Percentiles rank a stretch among this genome's conserved stretches.
These are phyloP conservation scores for Acipenser ruthenus DNA, from an alignment of 2,797 vertebrate genomes.

Conservation along the genomic window DNA sequence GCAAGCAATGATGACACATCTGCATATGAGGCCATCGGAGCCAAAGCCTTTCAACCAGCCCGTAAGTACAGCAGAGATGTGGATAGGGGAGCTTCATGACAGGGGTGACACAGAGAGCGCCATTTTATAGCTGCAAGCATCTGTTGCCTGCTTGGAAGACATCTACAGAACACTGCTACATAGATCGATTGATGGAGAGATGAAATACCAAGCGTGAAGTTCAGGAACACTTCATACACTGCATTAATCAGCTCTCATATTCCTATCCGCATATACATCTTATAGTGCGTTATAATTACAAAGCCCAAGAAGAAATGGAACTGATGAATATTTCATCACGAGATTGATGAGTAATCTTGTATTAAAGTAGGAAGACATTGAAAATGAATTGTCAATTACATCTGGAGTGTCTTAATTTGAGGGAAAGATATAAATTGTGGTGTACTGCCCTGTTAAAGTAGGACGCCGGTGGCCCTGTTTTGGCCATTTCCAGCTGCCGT, in stretches of 20 bases:
- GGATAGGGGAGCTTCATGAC: conserved; percentile 28
- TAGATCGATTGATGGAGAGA: no score
- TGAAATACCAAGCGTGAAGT: no score
- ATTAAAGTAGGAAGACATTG: conserved; percentile 80
- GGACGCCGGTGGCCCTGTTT: conserved; percentile 25
- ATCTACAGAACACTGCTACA: neutral
- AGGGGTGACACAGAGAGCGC: neutral
- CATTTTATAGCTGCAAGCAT: neutral
- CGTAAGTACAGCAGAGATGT: conserved; percentile 51
- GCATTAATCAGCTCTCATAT: conserved; percentile 10
- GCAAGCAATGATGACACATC: conserved; percentile 97
- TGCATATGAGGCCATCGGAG: conserved; percentile 97
- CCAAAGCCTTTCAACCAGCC: conserved; percentile 97
- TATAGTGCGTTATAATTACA: neutral
- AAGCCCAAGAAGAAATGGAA: conserved; percentile 26
- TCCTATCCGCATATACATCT: no score
- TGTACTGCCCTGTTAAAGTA: conserved; percentile 15
- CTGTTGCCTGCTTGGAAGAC: conserved; percentile 13
- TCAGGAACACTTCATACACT: conserved; percentile 11
- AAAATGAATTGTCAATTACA: conserved; percentile 80
- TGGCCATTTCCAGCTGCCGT: conserved; percentile 43
- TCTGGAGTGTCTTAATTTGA: conserved; percentile 73
- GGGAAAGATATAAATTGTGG: conserved; percentile 56
- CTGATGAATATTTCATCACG: conserved; percentile 77
- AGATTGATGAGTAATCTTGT: conserved; percentile 68